Base-by-base conservation (phyloP, 2,797 vertebrate genomes). In the Chromis chromis region DNA sequence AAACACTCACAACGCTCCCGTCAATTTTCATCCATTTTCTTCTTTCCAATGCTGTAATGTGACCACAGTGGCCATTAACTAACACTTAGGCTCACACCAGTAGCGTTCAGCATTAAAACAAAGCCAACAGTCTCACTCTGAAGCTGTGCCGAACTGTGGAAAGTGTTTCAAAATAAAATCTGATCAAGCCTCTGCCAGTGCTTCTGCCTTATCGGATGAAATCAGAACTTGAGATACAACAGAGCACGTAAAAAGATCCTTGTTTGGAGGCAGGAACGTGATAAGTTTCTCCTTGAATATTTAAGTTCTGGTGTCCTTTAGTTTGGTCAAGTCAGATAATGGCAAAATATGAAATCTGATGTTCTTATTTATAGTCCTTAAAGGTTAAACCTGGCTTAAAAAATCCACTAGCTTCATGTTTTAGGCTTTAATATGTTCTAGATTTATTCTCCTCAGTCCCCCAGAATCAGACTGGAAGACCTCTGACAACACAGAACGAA, bases 211-310 rank as follows among this genome's bases (percentile, higher is more conserved):
- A 66, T 69, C 22, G 6, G 57, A 59, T 70, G 25, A 40, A 79
- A 80, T 64, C 42, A 36, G 33, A 65, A 39, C 27, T 54, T 14
- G 24, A 70, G 48, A 44, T 31, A 50, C 61, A 64, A 70, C 54
- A 48, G 36, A 54, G 67, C n/a, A 36, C 61, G 39, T 25, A 63
- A 74, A n/a, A 46, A 68, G 39, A 52, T 75, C 10, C 63, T 49
- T 39, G 64, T 72, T 61, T 62, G 9, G 36, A 55, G 70, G 52
- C 62, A 50, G 8, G 53, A 76, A 72, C 61, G 49, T 36, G 44
- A 79, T 59, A 64, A 68, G 73, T 6, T n/a, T 71, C 54, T 36
- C 56, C 65, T 74, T 90, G 21, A 82, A 85, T 79, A 85, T 82
- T 83, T 81, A 54, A 84, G 61, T 4, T 54, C 17, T 33, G 42